These are phyloP conservation scores for Galbula dea DNA, from an alignment of 2,113 vertebrate species.

Conservation along the genomic window DNA sequence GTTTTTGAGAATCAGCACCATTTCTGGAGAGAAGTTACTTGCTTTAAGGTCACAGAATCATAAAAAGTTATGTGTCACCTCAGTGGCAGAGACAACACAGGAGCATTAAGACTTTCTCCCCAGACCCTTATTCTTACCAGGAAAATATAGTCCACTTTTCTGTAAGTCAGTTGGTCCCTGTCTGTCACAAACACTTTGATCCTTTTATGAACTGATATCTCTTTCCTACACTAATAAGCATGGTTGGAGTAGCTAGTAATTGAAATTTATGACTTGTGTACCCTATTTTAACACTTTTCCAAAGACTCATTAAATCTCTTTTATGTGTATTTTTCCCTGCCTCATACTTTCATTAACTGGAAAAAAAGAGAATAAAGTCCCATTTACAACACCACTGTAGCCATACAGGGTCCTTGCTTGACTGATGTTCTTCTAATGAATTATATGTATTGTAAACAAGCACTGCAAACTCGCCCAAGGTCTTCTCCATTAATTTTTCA, in stretches of 20 bases:
- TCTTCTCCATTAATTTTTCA: slow-evolving; percentile 79
- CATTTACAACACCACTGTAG: slow-evolving; percentile 51
- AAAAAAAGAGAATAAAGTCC: slow-evolving; percentile 66
- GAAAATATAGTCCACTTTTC: not conserved
- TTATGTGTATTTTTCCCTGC: slow-evolving; percentile 71
- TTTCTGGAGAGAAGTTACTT: not conserved
- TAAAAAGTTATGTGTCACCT: not conserved
- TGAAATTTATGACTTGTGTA: slow-evolving; percentile 74
- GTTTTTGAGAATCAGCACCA: not conserved
- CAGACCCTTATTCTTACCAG: not conserved
- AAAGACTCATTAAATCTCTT: slow-evolving; percentile 77
- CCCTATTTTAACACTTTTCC: slow-evolving; percentile 68
- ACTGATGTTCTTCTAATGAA: slow-evolving; percentile 72
- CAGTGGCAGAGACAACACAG: not conserved
- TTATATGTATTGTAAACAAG: slow-evolving; percentile 76
- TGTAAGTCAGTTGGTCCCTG: not conserved
- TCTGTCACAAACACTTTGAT: slow-evolving; percentile 6
- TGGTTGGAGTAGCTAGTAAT: slow-evolving; percentile 53
- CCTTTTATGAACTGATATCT: slow-evolving; percentile 41
- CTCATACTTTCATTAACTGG: slow-evolving; percentile 71
- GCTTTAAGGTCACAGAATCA: not conserved
- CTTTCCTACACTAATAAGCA: slow-evolving; percentile 54
- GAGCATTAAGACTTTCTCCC: not conserved
- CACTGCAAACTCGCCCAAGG: slow-evolving; percentile 57
- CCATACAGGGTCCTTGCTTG: slow-evolving; percentile 45